phyloP scores from a whole-genome alignment of 2,888 invertebrate genomes.

The Cerceris rybyensis region DNA sequence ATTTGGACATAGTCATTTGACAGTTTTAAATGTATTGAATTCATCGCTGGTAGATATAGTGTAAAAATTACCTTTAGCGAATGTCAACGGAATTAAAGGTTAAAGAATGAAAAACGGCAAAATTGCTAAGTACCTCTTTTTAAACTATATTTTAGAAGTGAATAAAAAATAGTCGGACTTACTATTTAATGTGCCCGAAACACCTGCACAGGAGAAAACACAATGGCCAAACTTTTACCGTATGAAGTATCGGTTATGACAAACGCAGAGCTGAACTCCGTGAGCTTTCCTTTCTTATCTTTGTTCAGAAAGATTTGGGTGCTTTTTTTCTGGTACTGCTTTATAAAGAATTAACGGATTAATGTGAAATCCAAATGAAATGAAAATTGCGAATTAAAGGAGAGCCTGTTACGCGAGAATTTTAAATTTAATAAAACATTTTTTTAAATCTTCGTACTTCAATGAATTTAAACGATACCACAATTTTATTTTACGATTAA shows the following conservation, averaged over 20 bases:
- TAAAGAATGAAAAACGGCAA: neutral
- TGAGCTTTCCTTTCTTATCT: neutral
- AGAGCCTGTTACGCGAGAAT: neutral
- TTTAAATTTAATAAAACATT: too few relatives aligned
- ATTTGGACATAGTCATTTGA: too few relatives aligned
- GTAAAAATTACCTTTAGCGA: too few relatives aligned
- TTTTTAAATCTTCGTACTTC: too few relatives aligned
- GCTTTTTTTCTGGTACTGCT: neutral
- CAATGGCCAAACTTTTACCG: neutral
- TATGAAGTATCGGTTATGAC: conserved; percentile 1
- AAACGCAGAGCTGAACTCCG: neutral
- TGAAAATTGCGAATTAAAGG: neutral
- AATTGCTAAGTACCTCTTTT: neutral
- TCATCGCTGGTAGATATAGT: too few relatives aligned
- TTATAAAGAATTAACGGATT: neutral
- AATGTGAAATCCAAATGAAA: neutral
- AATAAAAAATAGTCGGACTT: neutral
- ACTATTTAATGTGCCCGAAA: neutral
- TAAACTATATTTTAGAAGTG: neutral
- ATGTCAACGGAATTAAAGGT: too few relatives aligned
- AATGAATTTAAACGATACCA: too few relatives aligned
- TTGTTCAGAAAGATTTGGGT: neutral
- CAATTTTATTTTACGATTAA: too few relatives aligned
- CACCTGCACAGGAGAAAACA: neutral
- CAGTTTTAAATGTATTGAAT: too few relatives aligned